These are phyloP conservation scores for Acanthornis magna DNA, from an alignment of 2,797 vertebrate genomes.

Conservation along the genomic window DNA sequence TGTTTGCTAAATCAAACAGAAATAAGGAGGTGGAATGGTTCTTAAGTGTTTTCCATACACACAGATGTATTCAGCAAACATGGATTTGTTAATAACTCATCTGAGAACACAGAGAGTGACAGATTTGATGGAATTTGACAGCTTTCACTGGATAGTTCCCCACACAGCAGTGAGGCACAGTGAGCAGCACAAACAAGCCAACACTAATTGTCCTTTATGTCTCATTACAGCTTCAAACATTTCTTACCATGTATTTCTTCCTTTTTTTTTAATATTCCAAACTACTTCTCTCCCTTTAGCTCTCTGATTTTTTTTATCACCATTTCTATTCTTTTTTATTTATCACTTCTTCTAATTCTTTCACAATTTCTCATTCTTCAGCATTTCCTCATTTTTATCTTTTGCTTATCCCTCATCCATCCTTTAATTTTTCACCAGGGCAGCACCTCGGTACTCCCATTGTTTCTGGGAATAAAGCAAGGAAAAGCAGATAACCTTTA, in stretches of 20 bases:
- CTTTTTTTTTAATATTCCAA: background rate
- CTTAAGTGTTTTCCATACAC: background rate
- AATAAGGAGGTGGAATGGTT: background rate
- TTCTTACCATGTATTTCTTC: background rate
- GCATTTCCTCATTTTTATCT: background rate
- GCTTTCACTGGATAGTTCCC: background rate
- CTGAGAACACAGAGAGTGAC: background rate
- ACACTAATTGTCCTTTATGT: background rate
- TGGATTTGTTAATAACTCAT: background rate
- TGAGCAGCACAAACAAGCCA: background rate
- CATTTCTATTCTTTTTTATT: background rate
- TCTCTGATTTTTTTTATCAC: background rate
- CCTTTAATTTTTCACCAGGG: background rate
- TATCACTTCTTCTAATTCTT: background rate
- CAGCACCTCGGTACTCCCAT: background rate
- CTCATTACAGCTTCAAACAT: background rate
- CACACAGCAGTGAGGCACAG: background rate
- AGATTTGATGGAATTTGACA: background rate
- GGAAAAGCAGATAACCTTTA: background rate
- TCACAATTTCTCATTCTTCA: background rate
- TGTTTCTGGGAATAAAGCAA: background rate
- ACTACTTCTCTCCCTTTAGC: background rate
- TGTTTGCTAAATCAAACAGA: background rate
- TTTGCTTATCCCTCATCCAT: background rate
- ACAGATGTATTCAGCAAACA: background rate